Conservation (phyloP, 2,113 vertebrate genomes). For the Percopsis transmontana region DNA sequence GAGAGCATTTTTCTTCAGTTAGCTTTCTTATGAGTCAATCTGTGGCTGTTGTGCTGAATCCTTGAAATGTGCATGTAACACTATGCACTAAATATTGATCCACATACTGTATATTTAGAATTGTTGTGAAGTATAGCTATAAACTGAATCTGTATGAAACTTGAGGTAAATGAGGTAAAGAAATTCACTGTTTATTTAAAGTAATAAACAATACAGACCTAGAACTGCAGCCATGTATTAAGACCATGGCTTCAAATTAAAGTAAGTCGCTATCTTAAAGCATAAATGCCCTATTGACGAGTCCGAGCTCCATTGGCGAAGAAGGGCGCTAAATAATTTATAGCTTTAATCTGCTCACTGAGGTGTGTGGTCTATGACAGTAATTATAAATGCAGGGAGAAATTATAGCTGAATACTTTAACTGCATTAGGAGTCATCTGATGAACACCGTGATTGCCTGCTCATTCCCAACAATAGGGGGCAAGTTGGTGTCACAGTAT, state of each 20-base stretch:
- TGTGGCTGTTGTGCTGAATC: slow-evolving; percentile 57
- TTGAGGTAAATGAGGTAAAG: background rate
- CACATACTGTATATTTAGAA: slow-evolving; percentile 3
- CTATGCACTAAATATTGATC: slow-evolving; percentile 44
- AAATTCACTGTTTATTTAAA: slow-evolving; percentile 34
- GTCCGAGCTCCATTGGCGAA: slow-evolving; percentile 92
- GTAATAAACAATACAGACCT: slow-evolving; percentile 60
- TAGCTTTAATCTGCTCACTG: slow-evolving; percentile 99
- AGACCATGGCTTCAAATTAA: slow-evolving; percentile 75
- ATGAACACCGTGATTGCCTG: slow-evolving; percentile 98
- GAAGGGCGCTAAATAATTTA: slow-evolving; percentile 99
- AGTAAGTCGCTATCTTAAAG: slow-evolving; percentile 92
- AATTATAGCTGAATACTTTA: slow-evolving; percentile 99
- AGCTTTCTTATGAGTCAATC: slow-evolving; percentile 41
- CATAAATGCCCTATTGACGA: slow-evolving; percentile 94
- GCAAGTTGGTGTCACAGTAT: slow-evolving; percentile 97
- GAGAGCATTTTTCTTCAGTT: slow-evolving; percentile 57
- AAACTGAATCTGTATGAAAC: background rate
- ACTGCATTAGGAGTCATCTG: slow-evolving; percentile 99
- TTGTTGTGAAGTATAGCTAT: slow-evolving; percentile 29
- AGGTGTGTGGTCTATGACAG: slow-evolving; percentile 99
- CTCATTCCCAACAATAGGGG: slow-evolving; percentile 99
- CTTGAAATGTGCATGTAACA: slow-evolving; percentile 37
- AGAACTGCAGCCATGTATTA: slow-evolving; percentile 48
- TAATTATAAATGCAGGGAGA: slow-evolving; percentile 99